Evolutionary conservation across 1,140 invertebrate species (phyloP), one percentile per base, ranked within the genome.

Genomic region (Parapsyche elsis): DNA sequence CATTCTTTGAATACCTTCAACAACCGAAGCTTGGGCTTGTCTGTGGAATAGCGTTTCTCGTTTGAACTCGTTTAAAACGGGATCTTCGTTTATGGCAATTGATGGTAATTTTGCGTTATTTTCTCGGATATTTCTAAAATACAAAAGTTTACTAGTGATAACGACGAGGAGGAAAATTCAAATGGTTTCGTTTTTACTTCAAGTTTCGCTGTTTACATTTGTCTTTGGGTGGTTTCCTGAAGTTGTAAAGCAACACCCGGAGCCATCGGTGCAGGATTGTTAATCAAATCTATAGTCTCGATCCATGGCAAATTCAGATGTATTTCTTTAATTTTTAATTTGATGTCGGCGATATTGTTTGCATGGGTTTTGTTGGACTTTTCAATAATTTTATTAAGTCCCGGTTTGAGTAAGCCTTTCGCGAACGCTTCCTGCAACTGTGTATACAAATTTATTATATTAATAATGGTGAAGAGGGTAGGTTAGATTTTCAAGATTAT

Each of bases 41-140:
- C 96, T 90, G 85, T 98, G 95, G 85, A 99, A 97, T 81, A 93
- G 89, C 81, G 95, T 95, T 89, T 99, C 97, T 57, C 97, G 90
- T 86, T 95, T 94, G 84, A 99, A 98, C 86, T 99, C 97, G 90
- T 98, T 96, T n/a, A 98, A 86, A 0, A 96, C 92, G 0, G 93
- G 93, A 88, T 96, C 95, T 71, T 95, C 92, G 0, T 90, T 89
- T 0, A 92, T 90, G 5, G 91, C 87, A 81, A 91, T 92, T 73
- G 92, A 89, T 38, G 90, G 89, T 59, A 93, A 88, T 82, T 94
- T 94, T 84, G 91, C 92, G 81, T 92, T 93, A 61, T 93, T 94
- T 85, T 93, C 88, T 83, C 87, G 85, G 75, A 89, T 81, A 80
- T 89, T 89, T 75, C 88, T 89, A 78, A 19, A 86, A 86, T 79